phyloP scores from a whole-genome alignment of 1,140 invertebrate species.

The Kradibia gibbosae region DNA sequence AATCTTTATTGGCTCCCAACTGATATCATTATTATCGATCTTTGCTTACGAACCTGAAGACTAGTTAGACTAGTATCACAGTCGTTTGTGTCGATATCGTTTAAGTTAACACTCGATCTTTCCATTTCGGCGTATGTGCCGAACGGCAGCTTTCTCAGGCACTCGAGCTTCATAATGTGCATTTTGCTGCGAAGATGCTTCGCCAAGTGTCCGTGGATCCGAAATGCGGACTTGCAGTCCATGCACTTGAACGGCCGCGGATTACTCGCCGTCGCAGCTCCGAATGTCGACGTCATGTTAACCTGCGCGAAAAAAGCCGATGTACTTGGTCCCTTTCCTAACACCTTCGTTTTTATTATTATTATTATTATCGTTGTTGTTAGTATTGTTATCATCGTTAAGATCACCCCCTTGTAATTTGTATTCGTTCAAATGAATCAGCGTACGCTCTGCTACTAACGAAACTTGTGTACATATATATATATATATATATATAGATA shows the following conservation, averaged over 20 bases:
- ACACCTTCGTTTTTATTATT: too few relatives aligned
- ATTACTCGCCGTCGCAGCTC: conserved; percentile 87
- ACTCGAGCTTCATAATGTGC: conserved; percentile 96
- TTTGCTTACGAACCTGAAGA: conserved; percentile 77
- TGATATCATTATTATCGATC: too few relatives aligned
- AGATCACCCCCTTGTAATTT: too few relatives aligned
- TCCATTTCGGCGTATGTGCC: conserved; percentile 97
- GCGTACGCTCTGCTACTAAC: too few relatives aligned
- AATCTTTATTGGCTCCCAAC: conserved; percentile 44
- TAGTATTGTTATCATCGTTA: too few relatives aligned
- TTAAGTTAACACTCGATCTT: conserved; percentile 89
- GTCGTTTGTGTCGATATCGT: conserved; percentile 94
- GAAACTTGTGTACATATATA: too few relatives aligned
- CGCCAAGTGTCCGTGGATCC: conserved; percentile 95
- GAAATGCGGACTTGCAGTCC: conserved; percentile 96
- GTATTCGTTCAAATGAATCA: too few relatives aligned
- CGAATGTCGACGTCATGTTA: conserved; percentile 89
- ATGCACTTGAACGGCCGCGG: conserved; percentile 95
- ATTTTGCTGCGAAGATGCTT: conserved; percentile 97
- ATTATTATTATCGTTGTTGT: too few relatives aligned
- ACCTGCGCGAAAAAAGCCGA: conserved; percentile 63
- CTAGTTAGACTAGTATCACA: conserved; percentile 93
- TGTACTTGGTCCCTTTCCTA: too few relatives aligned
- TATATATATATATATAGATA: too few relatives aligned
- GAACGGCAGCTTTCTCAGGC: conserved; percentile 92